Conservation (phyloP, 1,140 invertebrate species). For the Tribolium castaneum region DNA sequence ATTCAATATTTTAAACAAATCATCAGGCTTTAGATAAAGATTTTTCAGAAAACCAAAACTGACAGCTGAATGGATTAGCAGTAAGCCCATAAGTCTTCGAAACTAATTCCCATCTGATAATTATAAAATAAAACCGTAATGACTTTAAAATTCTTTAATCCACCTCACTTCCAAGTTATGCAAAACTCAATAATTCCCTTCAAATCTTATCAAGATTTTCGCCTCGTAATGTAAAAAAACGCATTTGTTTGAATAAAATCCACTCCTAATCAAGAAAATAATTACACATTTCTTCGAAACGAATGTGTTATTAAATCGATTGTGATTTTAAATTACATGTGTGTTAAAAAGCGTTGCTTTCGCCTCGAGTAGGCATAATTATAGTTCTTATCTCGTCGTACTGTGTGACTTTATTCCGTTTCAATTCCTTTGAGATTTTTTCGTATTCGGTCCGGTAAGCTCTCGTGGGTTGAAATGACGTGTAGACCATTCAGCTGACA, state of each 20-base stretch:
- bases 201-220: slow-evolving; percentile 25
- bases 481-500: slow-evolving; percentile 47
- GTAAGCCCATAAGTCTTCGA: slow-evolving; percentile 4
- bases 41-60: not conserved
- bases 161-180: not conserved
- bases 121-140: slow-evolving; percentile 15
- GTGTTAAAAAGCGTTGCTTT: not conserved
- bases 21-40: too few relatives aligned
- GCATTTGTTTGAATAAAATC: not conserved
- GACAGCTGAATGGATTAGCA: not conserved
- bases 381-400: slow-evolving; percentile 21
- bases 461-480: slow-evolving; percentile 32
- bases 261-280: not conserved
- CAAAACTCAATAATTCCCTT: slow-evolving; percentile 3
- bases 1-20: too few relatives aligned
- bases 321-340: not conserved
- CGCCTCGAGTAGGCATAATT: not conserved
- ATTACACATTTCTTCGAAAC: not conserved
- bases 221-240: not conserved
- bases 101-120: slow-evolving; percentile 15
- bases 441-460: slow-evolving; percentile 37
- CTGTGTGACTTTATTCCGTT: slow-evolving; percentile 47
- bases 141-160: slow-evolving; percentile 29
- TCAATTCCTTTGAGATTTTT: slow-evolving; percentile 43
- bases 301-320: slow-evolving; percentile 6